phyloP scores from a whole-genome alignment of 2,797 vertebrate genomes.

The Podarcis lilfordi region DNA sequence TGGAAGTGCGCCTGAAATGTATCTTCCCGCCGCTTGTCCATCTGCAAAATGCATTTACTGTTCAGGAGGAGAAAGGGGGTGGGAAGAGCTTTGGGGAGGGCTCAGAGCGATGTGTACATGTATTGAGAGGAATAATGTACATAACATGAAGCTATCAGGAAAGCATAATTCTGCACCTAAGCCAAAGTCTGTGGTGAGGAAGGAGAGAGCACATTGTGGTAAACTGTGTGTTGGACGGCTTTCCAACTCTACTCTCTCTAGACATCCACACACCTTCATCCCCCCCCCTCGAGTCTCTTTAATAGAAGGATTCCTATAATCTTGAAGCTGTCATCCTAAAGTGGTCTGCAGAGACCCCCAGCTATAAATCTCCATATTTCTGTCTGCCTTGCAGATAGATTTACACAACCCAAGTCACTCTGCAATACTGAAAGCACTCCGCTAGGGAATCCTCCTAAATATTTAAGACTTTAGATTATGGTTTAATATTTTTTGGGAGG shows the following conservation, averaged over 20 bases:
- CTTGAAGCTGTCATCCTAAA: constrained; percentile 31
- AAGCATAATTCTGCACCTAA: background rate
- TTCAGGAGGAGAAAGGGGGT: constrained; percentile 43
- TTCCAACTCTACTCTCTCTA: background rate
- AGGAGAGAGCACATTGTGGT: background rate
- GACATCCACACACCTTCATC: background rate
- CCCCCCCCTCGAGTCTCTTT: background rate
- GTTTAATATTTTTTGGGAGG: background rate
- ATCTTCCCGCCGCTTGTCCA: constrained; percentile 12
- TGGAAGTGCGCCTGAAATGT: background rate
- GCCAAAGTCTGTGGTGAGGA: fast-evolving
- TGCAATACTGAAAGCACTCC: constrained; percentile 17
- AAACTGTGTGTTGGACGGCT: background rate
- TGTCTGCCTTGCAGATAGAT: background rate
- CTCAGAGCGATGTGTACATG: background rate
- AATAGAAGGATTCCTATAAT: background rate
- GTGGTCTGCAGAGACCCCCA: background rate
- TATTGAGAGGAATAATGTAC: background rate
- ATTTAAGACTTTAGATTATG: constrained; percentile 35
- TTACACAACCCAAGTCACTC: background rate
- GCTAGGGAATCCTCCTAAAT: constrained; percentile 1
- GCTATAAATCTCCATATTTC: background rate
- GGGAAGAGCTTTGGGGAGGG: constrained; percentile 22
- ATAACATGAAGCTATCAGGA: background rate
- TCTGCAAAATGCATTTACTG: constrained; percentile 56